Base-by-base conservation (phyloP, 1,140 invertebrate genomes). In the Tetramorium parvispinum region DNA sequence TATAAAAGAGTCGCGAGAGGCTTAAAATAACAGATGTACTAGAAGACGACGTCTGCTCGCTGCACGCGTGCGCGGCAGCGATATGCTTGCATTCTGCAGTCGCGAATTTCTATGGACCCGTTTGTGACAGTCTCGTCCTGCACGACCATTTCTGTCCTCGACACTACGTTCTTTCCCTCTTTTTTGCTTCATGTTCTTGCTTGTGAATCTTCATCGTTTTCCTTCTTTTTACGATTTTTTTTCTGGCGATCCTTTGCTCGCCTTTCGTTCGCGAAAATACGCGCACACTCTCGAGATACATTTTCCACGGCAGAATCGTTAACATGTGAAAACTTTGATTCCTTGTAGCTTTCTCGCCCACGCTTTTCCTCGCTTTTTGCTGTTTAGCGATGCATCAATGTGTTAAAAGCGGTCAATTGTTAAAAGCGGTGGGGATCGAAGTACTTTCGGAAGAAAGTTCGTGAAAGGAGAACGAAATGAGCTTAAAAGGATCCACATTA, bases 1-100 rank as follows among this genome's bases (percentile, higher is more conserved):
- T 91, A 95, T 94, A 94, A 94, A 95, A 95, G 94, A 95, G 92
- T 94, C 93, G 93, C 91, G 92, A 93, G 92, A 93, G 93, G 94
- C 93, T 95, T 95, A 94, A 95, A 68, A 95, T 94, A 95, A 95
- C 94, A 94, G 92, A 66, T 75, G 57, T 49, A 89, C 53, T 43
- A 61, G 70, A 63, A 83, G 88, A 76, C 82, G 83, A 57, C 63
- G 43, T 85, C 32, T n/a, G 55, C 51, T 83, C 49, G 61, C 16
- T 46, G 37, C 65, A 70, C 87, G 90, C 88, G 79, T 71, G 75
- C 82, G 63, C 66, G 70, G 75, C 73, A 49, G 49, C 24, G 78
- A 85, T 51, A 93, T 91, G 91, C 65, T 77, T 78, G 90, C 76
- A 89, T 93, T 92, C 85, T 87, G 87, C 75, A 89, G 76, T 85